phyloP scores from a whole-genome alignment of 2,797 vertebrate species.

The Botia kubotai region DNA sequence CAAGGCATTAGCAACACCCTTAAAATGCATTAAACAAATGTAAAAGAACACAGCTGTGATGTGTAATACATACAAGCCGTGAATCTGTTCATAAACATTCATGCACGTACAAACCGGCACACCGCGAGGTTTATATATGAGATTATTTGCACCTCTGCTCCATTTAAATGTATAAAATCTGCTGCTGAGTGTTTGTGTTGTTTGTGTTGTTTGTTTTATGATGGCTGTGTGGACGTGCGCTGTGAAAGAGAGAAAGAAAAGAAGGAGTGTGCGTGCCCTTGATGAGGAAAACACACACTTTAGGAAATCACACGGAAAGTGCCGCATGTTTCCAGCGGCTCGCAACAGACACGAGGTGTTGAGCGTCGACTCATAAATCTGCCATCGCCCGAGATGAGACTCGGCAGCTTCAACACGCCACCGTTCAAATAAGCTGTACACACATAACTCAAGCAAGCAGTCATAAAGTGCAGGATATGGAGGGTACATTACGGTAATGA shows the following conservation, averaged over 20 bases:
- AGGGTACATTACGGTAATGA: slow-evolving; percentile 7
- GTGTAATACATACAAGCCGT: not conserved
- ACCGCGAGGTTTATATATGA: not conserved
- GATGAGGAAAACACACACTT: slow-evolving; percentile 3
- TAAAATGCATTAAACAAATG: too few relatives aligned
- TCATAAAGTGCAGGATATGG: not conserved
- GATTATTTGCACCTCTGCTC: not conserved
- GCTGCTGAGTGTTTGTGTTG: not conserved
- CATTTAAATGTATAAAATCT: not conserved
- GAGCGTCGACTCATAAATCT: slow-evolving; percentile 1
- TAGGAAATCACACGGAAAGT: not conserved
- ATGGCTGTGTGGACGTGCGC: not conserved
- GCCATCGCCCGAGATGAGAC: slow-evolving; percentile 28
- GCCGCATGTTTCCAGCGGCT: not conserved
- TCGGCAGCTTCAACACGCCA: not conserved
- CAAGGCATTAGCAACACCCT: too few relatives aligned
- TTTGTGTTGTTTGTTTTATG: not conserved
- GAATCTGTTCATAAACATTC: not conserved
- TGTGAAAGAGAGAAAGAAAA: too few relatives aligned
- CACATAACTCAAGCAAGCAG: slow-evolving; percentile 14
- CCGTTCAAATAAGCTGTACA: not conserved
- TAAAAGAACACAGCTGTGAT: too few relatives aligned
- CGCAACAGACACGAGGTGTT: not conserved
- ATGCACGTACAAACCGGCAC: not conserved
- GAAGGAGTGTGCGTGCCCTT: too few relatives aligned